Evolutionary conservation across 2,113 vertebrate species (phyloP).

Genomic region (Felis chaus): DNA sequence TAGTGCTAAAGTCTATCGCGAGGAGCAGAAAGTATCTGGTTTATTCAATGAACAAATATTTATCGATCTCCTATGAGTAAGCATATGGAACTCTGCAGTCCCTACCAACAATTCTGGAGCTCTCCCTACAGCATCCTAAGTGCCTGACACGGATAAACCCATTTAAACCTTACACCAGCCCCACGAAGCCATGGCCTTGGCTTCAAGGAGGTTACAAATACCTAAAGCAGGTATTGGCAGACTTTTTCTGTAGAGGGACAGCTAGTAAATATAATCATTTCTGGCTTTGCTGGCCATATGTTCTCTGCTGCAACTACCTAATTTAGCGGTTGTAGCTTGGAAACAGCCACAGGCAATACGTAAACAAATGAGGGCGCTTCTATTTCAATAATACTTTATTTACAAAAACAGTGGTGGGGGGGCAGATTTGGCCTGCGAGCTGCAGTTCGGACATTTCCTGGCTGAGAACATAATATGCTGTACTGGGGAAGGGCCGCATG

Average conservation of each 20-base stretch:
- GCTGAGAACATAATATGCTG: neutral
- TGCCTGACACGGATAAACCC: no score
- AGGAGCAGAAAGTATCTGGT: neutral
- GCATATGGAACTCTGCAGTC: neutral
- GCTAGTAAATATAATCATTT: neutral
- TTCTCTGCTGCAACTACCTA: neutral
- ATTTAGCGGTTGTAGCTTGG: neutral
- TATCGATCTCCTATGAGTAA: neutral
- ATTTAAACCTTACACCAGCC: neutral
- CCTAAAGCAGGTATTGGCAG: neutral
- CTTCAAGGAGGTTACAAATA: neutral
- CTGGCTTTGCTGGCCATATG: neutral
- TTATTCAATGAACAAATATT: neutral
- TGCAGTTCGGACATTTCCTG: neutral
- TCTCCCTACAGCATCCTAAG: neutral
- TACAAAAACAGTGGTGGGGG: neutral
- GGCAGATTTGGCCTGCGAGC: neutral
- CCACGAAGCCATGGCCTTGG: neutral
- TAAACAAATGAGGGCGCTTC: neutral
- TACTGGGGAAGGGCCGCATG: neutral
- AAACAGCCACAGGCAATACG: neutral
- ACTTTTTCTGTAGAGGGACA: neutral
- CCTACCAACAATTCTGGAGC: neutral
- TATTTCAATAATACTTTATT: constrained; percentile 44
- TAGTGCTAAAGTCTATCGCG: neutral